phyloP scores from a whole-genome alignment of 2,797 vertebrate species.

The Pseudomugil tenellus region DNA sequence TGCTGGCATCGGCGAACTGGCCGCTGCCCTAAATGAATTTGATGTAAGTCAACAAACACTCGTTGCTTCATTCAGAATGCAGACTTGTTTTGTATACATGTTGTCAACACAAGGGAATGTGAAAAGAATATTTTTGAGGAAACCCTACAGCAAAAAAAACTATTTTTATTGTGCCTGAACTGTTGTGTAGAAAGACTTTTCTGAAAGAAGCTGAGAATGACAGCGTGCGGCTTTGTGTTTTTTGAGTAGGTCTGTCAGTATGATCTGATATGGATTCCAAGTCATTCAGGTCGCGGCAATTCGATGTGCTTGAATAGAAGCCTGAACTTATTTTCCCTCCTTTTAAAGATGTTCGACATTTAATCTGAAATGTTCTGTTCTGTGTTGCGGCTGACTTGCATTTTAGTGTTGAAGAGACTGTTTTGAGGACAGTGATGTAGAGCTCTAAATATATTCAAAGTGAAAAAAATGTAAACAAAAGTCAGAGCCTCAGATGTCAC shows the following conservation, averaged over 20 bases:
- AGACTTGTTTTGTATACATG: neutral
- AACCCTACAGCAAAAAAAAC: neutral
- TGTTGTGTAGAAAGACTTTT: neutral
- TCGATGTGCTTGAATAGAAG: neutral
- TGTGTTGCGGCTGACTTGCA: neutral
- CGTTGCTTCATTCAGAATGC: neutral
- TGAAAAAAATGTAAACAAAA: no score
- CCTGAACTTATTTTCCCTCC: neutral
- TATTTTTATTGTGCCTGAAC: neutral
- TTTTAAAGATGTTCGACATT: neutral
- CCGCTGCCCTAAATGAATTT: conserved; percentile 97
- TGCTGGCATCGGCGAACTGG: conserved; percentile 95
- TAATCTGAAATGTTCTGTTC: neutral
- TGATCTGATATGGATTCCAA: neutral
- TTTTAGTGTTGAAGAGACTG: neutral
- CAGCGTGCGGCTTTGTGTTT: neutral
- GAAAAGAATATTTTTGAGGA: neutral
- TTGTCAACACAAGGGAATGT: neutral
- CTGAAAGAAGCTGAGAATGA: neutral
- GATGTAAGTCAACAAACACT: conserved; percentile 87
- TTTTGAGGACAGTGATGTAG: neutral
- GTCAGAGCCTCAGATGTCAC: no score
- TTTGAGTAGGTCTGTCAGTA: neutral
- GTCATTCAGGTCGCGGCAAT: neutral
- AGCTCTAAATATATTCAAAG: neutral